Evolutionary conservation across 2,888 invertebrate species (phyloP), one percentile per base, ranked within the genome.

Genomic region (Trimorus sp.): DNA sequence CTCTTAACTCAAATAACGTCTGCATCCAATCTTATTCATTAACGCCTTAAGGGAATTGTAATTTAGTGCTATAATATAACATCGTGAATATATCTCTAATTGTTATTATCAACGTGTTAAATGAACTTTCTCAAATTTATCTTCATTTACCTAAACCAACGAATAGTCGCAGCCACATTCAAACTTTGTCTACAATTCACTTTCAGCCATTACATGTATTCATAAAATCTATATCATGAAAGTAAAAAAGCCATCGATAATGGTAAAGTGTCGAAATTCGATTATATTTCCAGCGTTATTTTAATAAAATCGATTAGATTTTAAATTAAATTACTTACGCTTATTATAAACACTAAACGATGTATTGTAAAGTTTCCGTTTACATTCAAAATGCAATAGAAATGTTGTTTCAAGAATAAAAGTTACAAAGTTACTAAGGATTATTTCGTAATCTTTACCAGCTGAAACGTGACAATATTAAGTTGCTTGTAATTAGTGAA

Each of bases 41-140:
- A 77, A 60, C 62, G 62, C 56, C 56, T 56, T 7, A 14, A 45
- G 58, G 38, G 69, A 49, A 58, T 69, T 69, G 54, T 70, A 69
- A 69, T 77, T 77, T 69, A 62, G 36, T 42, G 56, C n/a, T 40
- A 26, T 53, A 51, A 66, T 42, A 42, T 75, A 74, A 51, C 75
- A 59, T 51, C 11, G 37, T 40, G 42, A 14, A 45, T 79, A 73
- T 71, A 66, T 73, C 48, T 63, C 48, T 69, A 62, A 74, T 78
- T 79, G 74, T 74, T 79, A 79, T 74, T 68, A 74, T 79, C 69
- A 69, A 74, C 63, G 63, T 45, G 69, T 69, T 68, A 58, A 69
- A 74, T 74, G 69, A 79, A 79, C 73, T 79, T 79, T 79, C 73
- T 74, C 69, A 56, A 79, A 79, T 79, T 79, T 74, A 79, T 79